Percentiles rank a stretch among this genome's conserved stretches.
These are phyloP conservation scores for Cladopsammia gracilis DNA, from an alignment of 64 coral and sea anemone genomes.

Conservation along the genomic window DNA sequence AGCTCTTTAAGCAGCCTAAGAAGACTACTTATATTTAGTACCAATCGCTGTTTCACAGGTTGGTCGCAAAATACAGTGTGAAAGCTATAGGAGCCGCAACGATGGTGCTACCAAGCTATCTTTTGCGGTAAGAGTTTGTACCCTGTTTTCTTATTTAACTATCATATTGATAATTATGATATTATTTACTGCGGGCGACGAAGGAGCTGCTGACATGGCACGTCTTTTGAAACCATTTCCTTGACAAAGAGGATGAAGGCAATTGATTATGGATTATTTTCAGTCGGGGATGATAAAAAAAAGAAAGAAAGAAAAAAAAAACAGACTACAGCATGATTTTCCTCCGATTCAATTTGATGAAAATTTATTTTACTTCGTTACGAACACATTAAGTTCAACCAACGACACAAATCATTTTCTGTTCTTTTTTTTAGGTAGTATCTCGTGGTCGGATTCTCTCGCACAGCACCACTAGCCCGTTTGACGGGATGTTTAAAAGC, in stretches of 20 bases:
- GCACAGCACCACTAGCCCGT: slow-evolving; percentile 45
- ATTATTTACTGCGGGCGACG: too few species aligned
- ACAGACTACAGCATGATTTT: too few species aligned
- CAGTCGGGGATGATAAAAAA: not conserved
- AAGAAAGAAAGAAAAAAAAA: too few species aligned
- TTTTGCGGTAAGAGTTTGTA: slow-evolving; percentile 29
- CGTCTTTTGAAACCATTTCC: too few species aligned
- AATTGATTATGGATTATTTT: not conserved
- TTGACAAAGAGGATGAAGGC: not conserved
- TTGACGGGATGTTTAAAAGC: slow-evolving; percentile 78
- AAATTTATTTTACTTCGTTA: too few species aligned
- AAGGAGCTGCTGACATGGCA: too few species aligned
- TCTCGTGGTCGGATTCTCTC: slow-evolving; percentile 76
- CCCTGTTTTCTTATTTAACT: too few species aligned
- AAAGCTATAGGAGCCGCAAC: slow-evolving; percentile 24
- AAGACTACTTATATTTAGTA: too few species aligned
- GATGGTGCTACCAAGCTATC: not conserved
- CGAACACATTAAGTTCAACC: too few species aligned
- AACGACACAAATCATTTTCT: not conserved
- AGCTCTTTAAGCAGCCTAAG: too few species aligned
- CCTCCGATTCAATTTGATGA: too few species aligned
- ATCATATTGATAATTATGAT: too few species aligned
- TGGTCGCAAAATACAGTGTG: slow-evolving; percentile 31
- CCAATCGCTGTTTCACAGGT: not conserved
- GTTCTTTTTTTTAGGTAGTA: slow-evolving; percentile 63